Base-by-base conservation (phyloP, 2,797 vertebrate genomes). In the Pangasius krempfi region DNA sequence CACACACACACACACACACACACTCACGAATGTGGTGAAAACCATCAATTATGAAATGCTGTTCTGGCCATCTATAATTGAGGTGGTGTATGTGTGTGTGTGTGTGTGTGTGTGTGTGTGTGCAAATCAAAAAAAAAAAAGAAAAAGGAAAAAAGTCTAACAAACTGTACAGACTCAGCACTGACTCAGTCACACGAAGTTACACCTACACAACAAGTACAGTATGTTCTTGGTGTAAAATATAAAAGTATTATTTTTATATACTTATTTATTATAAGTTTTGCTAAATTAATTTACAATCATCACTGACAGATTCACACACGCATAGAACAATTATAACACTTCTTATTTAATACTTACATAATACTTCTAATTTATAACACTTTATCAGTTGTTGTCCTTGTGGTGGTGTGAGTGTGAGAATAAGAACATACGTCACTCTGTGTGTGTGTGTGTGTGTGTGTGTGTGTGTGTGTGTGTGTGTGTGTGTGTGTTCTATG, bases 41-140 rank as follows among this genome's bases (percentile, higher is more conserved):
- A 44, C 40, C 9, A 47, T 25, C 40, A 75, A 47, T 47, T 75
- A 75, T 75, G 40, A 47, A 75, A 44, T 75, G 72, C 72, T 75
- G 72, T 25, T 47, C 72, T 75, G 70, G 72, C 27, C 40, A 25
- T 75, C 22, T 75, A 75, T 75, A 75, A 75, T 75, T 44, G 72
- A 47, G 40, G 40, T 75, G 9, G 72, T 75, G 22, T 47, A 13
- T 16, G 22, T 25, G 40, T 75, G 22, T 47, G 8, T 22, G 16
- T 47, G 18, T 72, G 68, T 6, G 68, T 8, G 33, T 2, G 18
- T 72, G 66, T 7, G 18, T 33, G 30, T n/a, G n/a, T n/a, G n/a
- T n/a, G n/a, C n/a, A n/a, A n/a, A n/a, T n/a, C n/a, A n/a, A n/a
- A n/a, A n/a, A 68, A 16, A 27, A 12, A 27, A 14, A 66, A 66